Evolutionary conservation across 1,140 invertebrate species (phyloP), one percentile per base, ranked within the genome.

Genomic region (Musca vetustissima): DNA sequence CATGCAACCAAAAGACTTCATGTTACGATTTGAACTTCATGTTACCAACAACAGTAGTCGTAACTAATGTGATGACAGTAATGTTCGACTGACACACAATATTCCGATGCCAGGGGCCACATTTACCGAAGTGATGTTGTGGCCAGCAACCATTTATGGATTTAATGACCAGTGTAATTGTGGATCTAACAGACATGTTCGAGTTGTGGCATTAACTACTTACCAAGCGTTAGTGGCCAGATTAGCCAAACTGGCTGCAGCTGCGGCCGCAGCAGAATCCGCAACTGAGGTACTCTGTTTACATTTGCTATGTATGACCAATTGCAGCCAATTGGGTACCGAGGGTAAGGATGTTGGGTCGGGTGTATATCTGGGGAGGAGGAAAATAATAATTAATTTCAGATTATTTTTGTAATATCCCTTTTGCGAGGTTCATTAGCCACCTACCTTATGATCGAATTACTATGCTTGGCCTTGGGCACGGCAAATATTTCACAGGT

Each of bases 251-350:
- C 57, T 61, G 15, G 57, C 57, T 43, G 57, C 3, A 36, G 57
- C 57, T 8, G 57, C 28, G 2, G 57, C 57, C 4, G 28, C 57
- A 8, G 50, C 48, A 43, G 61, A 24, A 57, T 55, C 50, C 8
- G 48, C 7, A 14, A 64, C 49, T 57, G 61, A 9, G 7, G 48
- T 32, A 25, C 17, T 36, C 48, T 75, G 72, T 74, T 74, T 81
- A 69, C 77, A 76, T 75, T 82, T 82, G 68, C 77, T 82, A 53
- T 76, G 77, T 77, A 82, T 79, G 13, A 83, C 80, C 71, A 82
- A 71, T 65, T 83, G 81, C 72, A 83, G 68, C 81, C 81, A 83
- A 67, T 81, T 82, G 57, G 80, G 81, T 19, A 79, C 59, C 8
- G 65, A 59, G 1, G 70, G 66, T 13, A 75, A 71, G n/a, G 79